Evolutionary conservation across 2,888 invertebrate species (phyloP), one percentile per base, ranked within the genome.

Genomic region (Tryphoninae sp.): DNA sequence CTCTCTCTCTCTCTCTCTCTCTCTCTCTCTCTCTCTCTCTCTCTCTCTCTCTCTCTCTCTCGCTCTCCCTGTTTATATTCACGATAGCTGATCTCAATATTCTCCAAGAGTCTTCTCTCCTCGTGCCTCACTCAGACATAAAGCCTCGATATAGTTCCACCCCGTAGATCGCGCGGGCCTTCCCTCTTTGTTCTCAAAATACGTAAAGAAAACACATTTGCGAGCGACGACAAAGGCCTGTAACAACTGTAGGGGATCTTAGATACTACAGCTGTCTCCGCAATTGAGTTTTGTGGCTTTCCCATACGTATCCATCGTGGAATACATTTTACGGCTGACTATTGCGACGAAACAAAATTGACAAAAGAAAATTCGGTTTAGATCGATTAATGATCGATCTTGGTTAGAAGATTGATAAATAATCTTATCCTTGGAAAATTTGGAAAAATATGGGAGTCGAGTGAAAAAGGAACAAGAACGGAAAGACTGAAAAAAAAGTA

Each of bases 21-120:
- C 33, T 55, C 19, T 19, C 19, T 19, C 19, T 19, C 45, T 45
- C 33, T 19, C 55, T 75, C 42, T 51, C 74, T 74, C 64, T 51
- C 49, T 78, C 65, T 61, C 51, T 51, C n/a, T 40, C 19, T 22
- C 45, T 45, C 33, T 55, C 19, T 19, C 19, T 19, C 19, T 19
- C 45, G 33, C 33, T 55, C 16, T 75, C 65, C 42, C 26, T 71
- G 75, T 64, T 75, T 59, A 76, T 59, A 53, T 59, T 76, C 64
- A 40, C 75, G 45, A 64, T 68, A 45, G 67, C 53, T 59, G 55
- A 51, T 77, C 73, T 77, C 72, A 77, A 77, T 77, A 19, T 77
- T 81, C 55, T 59, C 23, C 58, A 40, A 16, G 26, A 59, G 7
- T n/a, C 49, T 69, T 49, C 45, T 67, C 8, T 7, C 68, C n/a